A percentile compares a stretch with the other conserved stretches of the same genome.
Conservation (phyloP, 2,113 vertebrate genomes). For the Pseudorectes ferrugineus region DNA sequence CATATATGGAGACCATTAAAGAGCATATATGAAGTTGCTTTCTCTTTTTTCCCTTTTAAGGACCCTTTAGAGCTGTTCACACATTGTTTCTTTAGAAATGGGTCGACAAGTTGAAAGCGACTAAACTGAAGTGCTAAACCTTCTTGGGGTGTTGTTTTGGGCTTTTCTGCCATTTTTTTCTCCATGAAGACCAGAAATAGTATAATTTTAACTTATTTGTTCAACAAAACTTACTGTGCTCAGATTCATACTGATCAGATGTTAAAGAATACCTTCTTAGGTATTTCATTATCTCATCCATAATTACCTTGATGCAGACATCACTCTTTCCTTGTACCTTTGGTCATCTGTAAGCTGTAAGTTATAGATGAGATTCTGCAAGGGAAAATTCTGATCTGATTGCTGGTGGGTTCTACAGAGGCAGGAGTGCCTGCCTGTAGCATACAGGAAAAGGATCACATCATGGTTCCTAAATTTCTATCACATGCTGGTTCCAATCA, state of each 20-base stretch:
- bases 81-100: neutral
- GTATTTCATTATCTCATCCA: neutral
- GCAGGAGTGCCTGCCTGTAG: neutral
- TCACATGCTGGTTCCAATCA: neutral
- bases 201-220: neutral
- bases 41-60: constrained; percentile 11
- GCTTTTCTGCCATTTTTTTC: neutral
- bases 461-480: neutral
- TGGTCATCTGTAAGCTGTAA: neutral
- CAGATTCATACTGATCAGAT: neutral
- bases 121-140: neutral
- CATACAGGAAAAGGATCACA: neutral
- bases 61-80: neutral
- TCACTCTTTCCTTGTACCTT: neutral
- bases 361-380: neutral
- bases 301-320: neutral
- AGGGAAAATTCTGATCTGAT: neutral
- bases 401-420: neutral
- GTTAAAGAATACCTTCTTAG: neutral
- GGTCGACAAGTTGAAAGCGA: neutral
- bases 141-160: neutral
- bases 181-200: neutral
- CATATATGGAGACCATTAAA: neutral
- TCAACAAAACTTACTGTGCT: neutral
- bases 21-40: neutral